These are phyloP conservation scores for Spea hammondii DNA, from an alignment of 2,797 vertebrate genomes.

Conservation along the genomic window DNA sequence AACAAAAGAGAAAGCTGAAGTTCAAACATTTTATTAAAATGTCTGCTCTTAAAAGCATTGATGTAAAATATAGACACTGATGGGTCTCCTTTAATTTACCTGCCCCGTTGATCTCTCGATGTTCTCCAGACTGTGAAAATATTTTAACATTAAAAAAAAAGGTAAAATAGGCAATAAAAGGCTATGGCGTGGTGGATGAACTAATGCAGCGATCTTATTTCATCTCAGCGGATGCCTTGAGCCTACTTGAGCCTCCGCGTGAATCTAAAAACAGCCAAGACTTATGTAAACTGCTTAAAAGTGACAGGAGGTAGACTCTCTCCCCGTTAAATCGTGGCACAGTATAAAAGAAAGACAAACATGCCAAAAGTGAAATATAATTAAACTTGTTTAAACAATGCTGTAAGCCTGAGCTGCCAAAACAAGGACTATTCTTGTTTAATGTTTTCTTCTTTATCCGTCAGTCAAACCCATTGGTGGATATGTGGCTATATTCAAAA, in stretches of 20 bases:
- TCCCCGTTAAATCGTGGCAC: slow-evolving; percentile 7
- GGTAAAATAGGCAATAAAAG: too few relatives aligned
- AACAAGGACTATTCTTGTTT: neutral
- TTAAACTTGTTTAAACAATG: slow-evolving; percentile 39
- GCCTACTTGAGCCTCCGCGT: neutral
- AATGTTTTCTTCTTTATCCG: slow-evolving; percentile 31
- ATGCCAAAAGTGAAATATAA: slow-evolving; percentile 34
- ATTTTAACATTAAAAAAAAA: too few relatives aligned
- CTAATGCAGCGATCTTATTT: neutral
- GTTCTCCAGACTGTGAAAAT: too few relatives aligned
- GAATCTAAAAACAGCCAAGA: neutral
- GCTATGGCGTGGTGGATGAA: too few relatives aligned
- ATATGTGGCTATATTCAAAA: neutral
- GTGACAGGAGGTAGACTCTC: slow-evolving; percentile 12
- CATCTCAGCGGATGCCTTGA: neutral
- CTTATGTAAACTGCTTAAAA: neutral
- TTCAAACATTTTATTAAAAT: too few relatives aligned
- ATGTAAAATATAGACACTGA: too few relatives aligned
- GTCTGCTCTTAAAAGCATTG: too few relatives aligned
- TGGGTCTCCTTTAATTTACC: too few relatives aligned
- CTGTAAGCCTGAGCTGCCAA: slow-evolving; percentile 13
- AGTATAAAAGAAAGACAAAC: slow-evolving; percentile 26
- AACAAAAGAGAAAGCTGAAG: too few relatives aligned
- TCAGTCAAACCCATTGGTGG: slow-evolving; percentile 2
- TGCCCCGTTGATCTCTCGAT: too few relatives aligned